These are phyloP conservation scores for Nipponacmea schrenckii DNA, from an alignment of 2,888 invertebrate species.

Conservation along the genomic window DNA sequence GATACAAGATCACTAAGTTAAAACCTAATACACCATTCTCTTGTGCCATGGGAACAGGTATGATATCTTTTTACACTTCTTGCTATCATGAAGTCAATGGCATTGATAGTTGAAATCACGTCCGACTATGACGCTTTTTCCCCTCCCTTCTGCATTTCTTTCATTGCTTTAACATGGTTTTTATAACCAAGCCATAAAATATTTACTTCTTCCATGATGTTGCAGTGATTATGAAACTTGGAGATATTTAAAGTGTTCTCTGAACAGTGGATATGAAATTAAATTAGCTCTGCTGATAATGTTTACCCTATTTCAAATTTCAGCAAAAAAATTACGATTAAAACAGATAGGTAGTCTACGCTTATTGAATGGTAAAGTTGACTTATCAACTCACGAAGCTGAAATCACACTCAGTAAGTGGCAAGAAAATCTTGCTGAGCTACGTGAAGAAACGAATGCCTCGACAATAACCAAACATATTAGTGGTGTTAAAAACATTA, in stretches of 20 bases:
- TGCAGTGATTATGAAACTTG: too few species aligned
- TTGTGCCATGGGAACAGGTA: constrained; percentile 66
- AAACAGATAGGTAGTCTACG: constrained; percentile 65
- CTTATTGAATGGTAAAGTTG: constrained; percentile 67
- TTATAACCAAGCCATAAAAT: too few species aligned
- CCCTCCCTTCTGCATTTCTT: too few species aligned
- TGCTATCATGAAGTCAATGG: too few species aligned
- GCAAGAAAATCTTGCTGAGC: constrained; percentile 53
- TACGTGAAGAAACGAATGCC: constrained; percentile 57
- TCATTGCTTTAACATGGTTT: too few species aligned
- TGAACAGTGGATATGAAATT: too few species aligned
- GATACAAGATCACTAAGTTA: constrained; percentile 58
- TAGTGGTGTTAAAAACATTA: constrained; percentile 58
- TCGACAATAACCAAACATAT: constrained; percentile 61
- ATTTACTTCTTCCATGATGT: too few species aligned
- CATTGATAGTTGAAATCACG: too few species aligned
- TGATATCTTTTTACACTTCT: constrained; percentile 16
- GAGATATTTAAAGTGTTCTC: too few species aligned
- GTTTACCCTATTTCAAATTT: too few species aligned
- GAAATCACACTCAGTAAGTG: constrained; percentile 60
- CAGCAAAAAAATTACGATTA: constrained; percentile 53
- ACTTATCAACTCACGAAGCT: constrained; percentile 65
- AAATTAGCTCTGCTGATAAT: too few species aligned
- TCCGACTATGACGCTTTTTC: too few species aligned
- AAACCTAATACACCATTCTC: constrained; percentile 56